Conservation (phyloP, 1,140 invertebrate species). For the Papilio aristodemus region DNA sequence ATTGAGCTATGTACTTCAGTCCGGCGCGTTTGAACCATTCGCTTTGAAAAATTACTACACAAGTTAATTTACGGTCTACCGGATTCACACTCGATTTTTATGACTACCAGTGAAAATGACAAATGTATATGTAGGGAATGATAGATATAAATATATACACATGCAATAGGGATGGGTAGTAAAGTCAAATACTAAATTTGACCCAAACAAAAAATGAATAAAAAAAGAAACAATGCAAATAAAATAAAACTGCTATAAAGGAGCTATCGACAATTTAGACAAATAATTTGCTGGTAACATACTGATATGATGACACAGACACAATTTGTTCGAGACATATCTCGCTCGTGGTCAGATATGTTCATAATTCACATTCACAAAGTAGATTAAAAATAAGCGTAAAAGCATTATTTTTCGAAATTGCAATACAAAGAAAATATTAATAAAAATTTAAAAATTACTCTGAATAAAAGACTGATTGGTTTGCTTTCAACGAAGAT, state of each 20-base stretch:
- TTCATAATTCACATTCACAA: too few relatives aligned
- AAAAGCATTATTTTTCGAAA: too few relatives aligned
- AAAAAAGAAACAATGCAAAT: too few relatives aligned
- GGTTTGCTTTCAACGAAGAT: slow-evolving; percentile 7
- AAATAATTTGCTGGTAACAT: too few relatives aligned
- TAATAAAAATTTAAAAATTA: not conserved
- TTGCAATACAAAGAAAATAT: too few relatives aligned
- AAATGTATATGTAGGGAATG: not conserved
- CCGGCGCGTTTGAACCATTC: not conserved
- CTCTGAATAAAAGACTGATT: slow-evolving; percentile 5
- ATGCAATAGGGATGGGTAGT: too few relatives aligned
- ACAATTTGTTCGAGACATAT: not conserved
- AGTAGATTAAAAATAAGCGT: too few relatives aligned
- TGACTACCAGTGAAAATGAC: not conserved
- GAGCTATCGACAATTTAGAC: too few relatives aligned
- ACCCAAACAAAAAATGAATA: too few relatives aligned
- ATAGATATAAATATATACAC: not conserved
- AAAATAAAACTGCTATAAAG: too few relatives aligned
- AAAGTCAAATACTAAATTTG: too few relatives aligned
- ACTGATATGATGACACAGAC: not conserved
- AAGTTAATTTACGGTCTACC: not conserved
- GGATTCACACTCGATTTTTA: not conserved
- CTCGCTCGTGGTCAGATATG: too few relatives aligned
- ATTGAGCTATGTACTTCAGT: not conserved
- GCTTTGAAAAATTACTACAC: not conserved